Base-by-base conservation (phyloP, 2,113 vertebrate genomes). In the Varanus salvator region DNA sequence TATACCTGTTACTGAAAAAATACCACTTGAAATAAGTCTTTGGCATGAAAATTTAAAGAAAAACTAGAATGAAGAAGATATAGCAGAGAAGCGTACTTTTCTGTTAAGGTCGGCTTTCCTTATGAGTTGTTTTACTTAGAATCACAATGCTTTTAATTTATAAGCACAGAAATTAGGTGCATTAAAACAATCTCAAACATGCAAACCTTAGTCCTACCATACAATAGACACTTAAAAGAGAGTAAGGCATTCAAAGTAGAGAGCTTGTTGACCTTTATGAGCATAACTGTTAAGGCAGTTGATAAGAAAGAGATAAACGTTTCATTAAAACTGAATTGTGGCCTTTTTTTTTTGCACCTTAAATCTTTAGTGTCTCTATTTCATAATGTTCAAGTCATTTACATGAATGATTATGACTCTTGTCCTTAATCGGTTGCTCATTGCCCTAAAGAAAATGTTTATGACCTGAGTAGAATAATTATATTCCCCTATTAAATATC, bases 371-470 rank as follows among this genome's bases (percentile, higher is more conserved):
- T 75, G 90, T 82, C 86, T 93, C 95, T 80, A 90, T 94, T 95
- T 91, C 93, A n/a, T 93, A 96, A 92, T 89, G 86, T 81, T 92
- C 87, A 81, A 86, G 84, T 90, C 90, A 92, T 93, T 93, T 88
- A 92, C 91, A 95, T 89, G 94, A 96, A 80, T 93, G 92, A 97
- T 96, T 95, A 94, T 92, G 92, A 96, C 94, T 92, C 93, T 93
- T 95, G 92, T 95, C 90, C 94, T 90, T 96, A 96, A 96, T 95
- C 87, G 89, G 85, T 90, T 96, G 93, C 95, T 93, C 87, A 85
- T 91, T 96, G 95, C 95, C 96, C 95, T 95, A 96, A 97, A 97
- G 96, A 96, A 96, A 97, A 97, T 96, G 94, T 96, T 97, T 97
- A 96, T 95, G 94, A 94, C 90, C 95, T 94, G 92, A 94, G 95